A percentile compares a stretch with the other conserved stretches of the same genome.
phyloP scores from a whole-genome alignment of 2,888 invertebrate species.

The Hermodice carunculata region DNA sequence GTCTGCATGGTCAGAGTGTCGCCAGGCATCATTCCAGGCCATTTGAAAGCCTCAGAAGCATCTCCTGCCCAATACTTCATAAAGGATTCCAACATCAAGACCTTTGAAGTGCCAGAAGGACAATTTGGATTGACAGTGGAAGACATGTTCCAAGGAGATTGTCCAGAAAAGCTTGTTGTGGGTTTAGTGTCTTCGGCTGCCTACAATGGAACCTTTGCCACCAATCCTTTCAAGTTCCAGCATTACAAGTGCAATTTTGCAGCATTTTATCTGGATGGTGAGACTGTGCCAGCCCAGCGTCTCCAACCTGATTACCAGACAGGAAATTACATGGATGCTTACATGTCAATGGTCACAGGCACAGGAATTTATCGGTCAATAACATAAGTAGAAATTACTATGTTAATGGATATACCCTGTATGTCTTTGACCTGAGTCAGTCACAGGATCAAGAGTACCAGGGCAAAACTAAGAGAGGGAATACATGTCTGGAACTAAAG shows the following conservation, averaged over 20 bases:
- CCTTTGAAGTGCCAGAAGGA: not conserved
- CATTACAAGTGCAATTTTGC: not conserved
- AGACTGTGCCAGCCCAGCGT: no score
- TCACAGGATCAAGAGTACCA: no score
- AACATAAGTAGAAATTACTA: no score
- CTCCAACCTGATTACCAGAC: no score
- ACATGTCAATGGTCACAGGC: no score
- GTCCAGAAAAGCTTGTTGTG: not conserved
- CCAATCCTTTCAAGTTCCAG: not conserved
- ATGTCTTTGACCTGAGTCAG: no score
- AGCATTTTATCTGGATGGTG: no score
- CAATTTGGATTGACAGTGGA: not conserved
- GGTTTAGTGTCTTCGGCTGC: not conserved
- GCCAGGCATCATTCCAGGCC: not conserved
- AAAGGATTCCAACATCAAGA: not conserved
- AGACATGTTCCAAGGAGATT: not conserved
- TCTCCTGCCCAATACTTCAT: not conserved
- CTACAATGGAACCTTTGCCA: not conserved
- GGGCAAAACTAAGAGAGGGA: no score
- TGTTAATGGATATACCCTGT: no score
- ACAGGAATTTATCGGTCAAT: no score
- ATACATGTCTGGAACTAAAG: no score
- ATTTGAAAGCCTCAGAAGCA: not conserved
- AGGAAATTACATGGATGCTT: no score
- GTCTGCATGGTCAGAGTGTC: not conserved